Base-by-base conservation (phyloP, 2,888 invertebrate species). In the Lissonota sp. region DNA sequence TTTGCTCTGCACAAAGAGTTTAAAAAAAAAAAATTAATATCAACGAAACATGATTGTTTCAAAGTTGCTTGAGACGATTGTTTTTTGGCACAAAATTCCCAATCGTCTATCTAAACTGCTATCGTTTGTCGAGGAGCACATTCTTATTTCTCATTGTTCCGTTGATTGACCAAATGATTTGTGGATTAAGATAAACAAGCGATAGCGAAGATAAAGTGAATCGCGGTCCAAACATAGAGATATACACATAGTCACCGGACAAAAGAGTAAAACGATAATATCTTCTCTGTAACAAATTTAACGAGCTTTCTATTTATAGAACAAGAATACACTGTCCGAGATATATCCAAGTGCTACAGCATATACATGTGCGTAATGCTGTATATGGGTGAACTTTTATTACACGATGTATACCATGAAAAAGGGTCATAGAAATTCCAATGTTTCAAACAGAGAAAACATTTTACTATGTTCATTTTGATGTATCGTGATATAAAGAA, bases 271-370 rank as follows among this genome's bases (percentile, higher is more conserved):
- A 7, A n/a, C 6, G 8, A 49, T 40, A 58, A 57, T 57, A 63
- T 71, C 63, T 72, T 63, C 42, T 42, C 46, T 42, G 40, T 75
- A 60, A 60, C 60, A 14, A 71, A 70, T 71, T 77, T 70, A 6
- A 77, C 64, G 77, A 42, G 71, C 40, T 69, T 16, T 53, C 69
- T 69, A 76, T 76, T 63, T 69, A 76, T 76, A 76, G 75, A 75
- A 67, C 12, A 39, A 55, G 69, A 69, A 51, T 44, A 63, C 51
- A 5, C 60, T 53, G 69, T 69, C 62, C 55, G 46, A 69, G 42
- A 76, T 62, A 60, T 55, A 12, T 26, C 37, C 37, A 16, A 26
- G 53, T 39, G n/a, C 14, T 3, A 53, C 26, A 26, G 26, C n/a
- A 57, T 60, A 60, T 44, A 42, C 7, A 4, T 51, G 10, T 57